Evolutionary conservation across 1,140 invertebrate genomes (phyloP).

Genomic region (Megalonaias nervosa): DNA sequence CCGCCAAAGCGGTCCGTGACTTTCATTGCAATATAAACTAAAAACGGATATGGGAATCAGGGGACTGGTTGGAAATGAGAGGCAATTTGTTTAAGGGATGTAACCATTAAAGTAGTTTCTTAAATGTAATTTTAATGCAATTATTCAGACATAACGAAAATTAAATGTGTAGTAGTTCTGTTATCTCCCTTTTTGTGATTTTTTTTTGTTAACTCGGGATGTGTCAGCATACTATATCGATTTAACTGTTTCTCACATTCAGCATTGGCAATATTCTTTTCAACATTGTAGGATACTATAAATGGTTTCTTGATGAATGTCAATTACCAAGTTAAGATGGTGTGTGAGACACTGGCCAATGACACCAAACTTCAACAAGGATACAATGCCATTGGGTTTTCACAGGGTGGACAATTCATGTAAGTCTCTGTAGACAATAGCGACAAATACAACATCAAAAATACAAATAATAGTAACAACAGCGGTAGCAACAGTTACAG

Average conservation of each 20-base stretch:
- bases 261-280: constrained; percentile 19
- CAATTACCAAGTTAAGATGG: constrained; percentile 77
- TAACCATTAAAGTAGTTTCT: not conserved
- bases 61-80: too few relatives aligned
- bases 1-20: too few relatives aligned
- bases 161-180: not conserved
- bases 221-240: not conserved
- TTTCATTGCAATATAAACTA: too few relatives aligned
- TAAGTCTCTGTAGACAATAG: constrained; percentile 73
- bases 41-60: too few relatives aligned
- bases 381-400: constrained; percentile 97
- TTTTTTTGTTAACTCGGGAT: too few relatives aligned
- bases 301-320: constrained; percentile 91
- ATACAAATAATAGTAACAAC: too few relatives aligned
- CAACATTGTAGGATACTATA: constrained; percentile 81
- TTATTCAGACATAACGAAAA: not conserved
- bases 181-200: not conserved
- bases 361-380: constrained; percentile 85
- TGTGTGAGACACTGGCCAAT: constrained; percentile 81
- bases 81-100: too few relatives aligned
- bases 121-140: not conserved
- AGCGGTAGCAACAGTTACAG: too few relatives aligned
- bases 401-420: constrained; percentile 97
- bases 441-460: too few relatives aligned
- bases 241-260: not conserved